Percentiles rank a stretch among this genome's conserved stretches.
These are phyloP conservation scores for Emydoidea blandingii DNA, from an alignment of 2,797 vertebrate species.

Conservation along the genomic window DNA sequence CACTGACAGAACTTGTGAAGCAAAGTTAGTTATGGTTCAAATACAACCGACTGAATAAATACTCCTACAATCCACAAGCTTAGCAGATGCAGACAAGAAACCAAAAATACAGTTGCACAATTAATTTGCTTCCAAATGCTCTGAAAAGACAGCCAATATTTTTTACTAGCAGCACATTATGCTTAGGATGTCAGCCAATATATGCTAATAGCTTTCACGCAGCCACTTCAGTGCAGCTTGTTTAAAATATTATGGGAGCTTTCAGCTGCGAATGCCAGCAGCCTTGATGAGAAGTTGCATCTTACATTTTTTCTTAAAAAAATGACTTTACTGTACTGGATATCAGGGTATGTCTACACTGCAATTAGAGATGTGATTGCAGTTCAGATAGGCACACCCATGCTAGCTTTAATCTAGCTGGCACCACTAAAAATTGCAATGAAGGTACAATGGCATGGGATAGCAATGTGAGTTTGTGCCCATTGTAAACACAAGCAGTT, in stretches of 20 bases:
- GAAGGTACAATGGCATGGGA: too few species aligned
- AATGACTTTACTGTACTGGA: accelerated
- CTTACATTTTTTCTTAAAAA: accelerated
- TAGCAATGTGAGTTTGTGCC: too few species aligned
- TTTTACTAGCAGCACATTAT: not conserved
- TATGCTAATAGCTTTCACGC: not conserved
- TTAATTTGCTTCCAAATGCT: constrained; percentile 4
- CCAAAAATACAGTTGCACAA: constrained; percentile 1
- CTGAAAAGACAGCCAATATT: not conserved
- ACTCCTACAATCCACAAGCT: not conserved
- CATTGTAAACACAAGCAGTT: not conserved
- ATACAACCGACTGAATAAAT: not conserved
- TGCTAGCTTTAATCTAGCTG: too few species aligned
- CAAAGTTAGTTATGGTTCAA: not conserved
- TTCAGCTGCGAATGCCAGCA: not conserved
- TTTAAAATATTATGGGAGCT: not conserved
- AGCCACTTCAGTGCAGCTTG: not conserved
- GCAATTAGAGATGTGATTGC: too few species aligned
- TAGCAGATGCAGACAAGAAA: not conserved
- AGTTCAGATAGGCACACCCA: too few species aligned
- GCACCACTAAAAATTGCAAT: too few species aligned
- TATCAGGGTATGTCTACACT: not conserved
- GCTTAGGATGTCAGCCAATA: not conserved
- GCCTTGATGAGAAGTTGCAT: not conserved
- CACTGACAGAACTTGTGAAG: not conserved